Base-by-base conservation (phyloP, 2,113 vertebrate species). In the Leiothrix lutea region DNA sequence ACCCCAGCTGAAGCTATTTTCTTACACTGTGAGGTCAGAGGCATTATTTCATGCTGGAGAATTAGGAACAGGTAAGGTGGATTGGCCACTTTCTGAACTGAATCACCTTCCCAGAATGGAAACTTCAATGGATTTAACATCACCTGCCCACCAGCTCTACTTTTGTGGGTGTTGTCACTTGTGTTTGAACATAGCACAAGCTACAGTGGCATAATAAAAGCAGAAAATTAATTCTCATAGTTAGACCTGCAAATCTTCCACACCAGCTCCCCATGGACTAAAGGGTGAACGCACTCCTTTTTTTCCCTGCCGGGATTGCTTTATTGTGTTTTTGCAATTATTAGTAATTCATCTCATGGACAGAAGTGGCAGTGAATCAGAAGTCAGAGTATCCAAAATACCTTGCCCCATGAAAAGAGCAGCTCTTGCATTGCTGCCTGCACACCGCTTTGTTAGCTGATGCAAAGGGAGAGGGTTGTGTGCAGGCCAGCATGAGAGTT, bases 261-360 rank as follows among this genome's bases (percentile, higher is more conserved):
- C 16, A 35, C 12, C 51, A 80, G 57, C 70, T 33, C 36, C 61
- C 74, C 0, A 0, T 4, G 62, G 60, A n/a, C 53, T 58, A 40
- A 10, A 31, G 13, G 61, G 10, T 18, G 50, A 79, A 61, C 5
- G 11, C 22, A 7, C 11, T 77, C 26, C 71, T 21, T 86, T 93
- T 75, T 65, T 70, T 53, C 8, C 9, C 82, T 90, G 92, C 44
- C 4, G 18, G 47, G 65, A 84, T 71, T 75, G n/a, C 80, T 72
- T 90, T 88, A 40, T 80, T 88, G 23, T 92, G 40, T 50, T 93
- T 80, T 84, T 86, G 80, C 82, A 80, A 14, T 90, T 92, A 80
- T 53, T 92, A 69, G 60, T 79, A 95, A 74, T 75, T 92, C 75
- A 24, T 83, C 69, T 92, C 6, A 0, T 71, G 48, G 50, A 38